phyloP scores from a whole-genome alignment of 2,888 invertebrate species.

The Autographa pulchrina region DNA sequence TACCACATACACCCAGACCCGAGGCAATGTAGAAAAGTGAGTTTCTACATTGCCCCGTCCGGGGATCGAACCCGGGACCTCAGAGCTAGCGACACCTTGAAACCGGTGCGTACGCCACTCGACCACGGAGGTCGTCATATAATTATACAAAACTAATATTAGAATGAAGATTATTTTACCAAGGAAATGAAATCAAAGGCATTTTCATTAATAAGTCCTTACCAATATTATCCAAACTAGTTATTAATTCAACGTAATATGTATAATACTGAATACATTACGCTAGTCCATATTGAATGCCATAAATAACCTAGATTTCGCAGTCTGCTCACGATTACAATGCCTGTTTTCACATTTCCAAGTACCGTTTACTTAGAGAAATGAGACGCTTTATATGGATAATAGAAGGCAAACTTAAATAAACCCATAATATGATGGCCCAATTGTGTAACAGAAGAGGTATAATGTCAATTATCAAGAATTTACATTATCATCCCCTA shows the following conservation, averaged over 20 bases:
- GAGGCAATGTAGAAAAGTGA: too few species aligned
- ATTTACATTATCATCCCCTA: constrained; percentile 20
- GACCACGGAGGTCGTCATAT: too few species aligned
- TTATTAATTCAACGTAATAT: neutral
- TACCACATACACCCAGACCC: too few species aligned
- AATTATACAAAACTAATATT: too few species aligned
- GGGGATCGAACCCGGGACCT: too few species aligned
- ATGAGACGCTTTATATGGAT: constrained; percentile 1
- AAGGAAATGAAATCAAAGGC: too few species aligned
- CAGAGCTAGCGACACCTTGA: too few species aligned
- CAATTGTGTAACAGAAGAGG: neutral
- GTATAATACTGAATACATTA: neutral
- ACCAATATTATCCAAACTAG: neutral
- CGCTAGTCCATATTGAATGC: neutral
- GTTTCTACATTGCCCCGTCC: too few species aligned
- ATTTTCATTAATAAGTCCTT: too few species aligned
- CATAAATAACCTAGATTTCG: neutral
- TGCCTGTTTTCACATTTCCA: constrained; percentile 9
- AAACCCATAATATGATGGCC: neutral
- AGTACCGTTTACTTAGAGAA: neutral
- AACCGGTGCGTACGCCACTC: too few species aligned
- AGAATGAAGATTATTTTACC: too few species aligned
- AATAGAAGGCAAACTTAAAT: constrained; percentile 6
- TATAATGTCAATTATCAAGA: constrained; percentile 19
- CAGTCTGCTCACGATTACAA: constrained; percentile 10